phyloP scores from a whole-genome alignment of 1,140 invertebrate genomes.

The Kradibia gibbosae region DNA sequence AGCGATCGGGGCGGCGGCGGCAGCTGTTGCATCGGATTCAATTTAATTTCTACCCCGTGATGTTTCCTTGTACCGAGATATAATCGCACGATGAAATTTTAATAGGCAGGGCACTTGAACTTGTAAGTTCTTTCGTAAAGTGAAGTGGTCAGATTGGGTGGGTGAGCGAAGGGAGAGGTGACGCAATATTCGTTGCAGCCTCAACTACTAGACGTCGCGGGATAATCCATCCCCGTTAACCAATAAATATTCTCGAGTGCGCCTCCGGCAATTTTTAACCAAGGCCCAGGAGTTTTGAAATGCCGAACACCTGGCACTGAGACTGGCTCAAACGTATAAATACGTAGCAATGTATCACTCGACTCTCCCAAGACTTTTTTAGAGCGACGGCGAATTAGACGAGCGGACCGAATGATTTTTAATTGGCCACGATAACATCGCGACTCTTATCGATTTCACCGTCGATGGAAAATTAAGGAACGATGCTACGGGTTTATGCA shows the following conservation, averaged over 20 bases:
- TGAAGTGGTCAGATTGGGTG: too few species aligned
- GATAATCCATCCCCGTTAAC: background rate
- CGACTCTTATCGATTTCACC: background rate
- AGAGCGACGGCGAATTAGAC: conserved; percentile 68
- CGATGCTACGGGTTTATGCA: background rate
- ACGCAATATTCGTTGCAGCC: too few species aligned
- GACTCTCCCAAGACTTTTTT: conserved; percentile 56
- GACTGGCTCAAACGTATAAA: conserved; percentile 61
- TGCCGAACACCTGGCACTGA: conserved; percentile 1
- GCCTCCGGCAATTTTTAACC: background rate
- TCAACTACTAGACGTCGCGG: background rate
- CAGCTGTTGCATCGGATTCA: conserved; percentile 26
- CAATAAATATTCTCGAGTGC: background rate
- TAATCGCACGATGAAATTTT: conserved; percentile 12
- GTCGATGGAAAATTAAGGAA: conserved; percentile 37
- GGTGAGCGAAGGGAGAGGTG: too few species aligned
- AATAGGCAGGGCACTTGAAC: conserved; percentile 6
- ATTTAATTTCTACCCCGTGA: conserved; percentile 30
- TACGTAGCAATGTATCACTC: conserved; percentile 72
- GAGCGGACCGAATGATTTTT: conserved; percentile 69
- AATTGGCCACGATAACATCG: conserved; percentile 61
- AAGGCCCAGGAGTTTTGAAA: conserved; percentile 23
- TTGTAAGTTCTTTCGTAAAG: background rate
- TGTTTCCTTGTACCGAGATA: conserved; percentile 22
- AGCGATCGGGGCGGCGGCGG: background rate